These are phyloP conservation scores for Xenentodon cancila DNA, from an alignment of 2,797 vertebrate species.

Conservation along the genomic window DNA sequence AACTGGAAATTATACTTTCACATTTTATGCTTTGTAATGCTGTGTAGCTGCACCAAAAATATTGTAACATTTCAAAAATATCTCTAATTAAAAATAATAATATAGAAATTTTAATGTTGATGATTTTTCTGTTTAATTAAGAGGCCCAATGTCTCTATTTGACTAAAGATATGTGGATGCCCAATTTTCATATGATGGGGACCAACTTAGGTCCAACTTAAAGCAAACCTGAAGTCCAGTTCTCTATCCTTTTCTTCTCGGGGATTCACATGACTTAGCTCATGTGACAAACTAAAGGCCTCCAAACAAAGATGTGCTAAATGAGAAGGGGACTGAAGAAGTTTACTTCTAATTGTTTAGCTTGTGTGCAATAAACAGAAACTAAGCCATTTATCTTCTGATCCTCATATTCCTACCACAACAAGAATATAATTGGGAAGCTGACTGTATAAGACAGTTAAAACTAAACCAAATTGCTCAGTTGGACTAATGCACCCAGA, in stretches of 20 bases:
- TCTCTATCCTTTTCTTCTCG: conserved; percentile 39
- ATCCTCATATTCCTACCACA: conserved; percentile 13
- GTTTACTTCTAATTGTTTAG: conserved; percentile 17
- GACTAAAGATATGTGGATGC: conserved; percentile 48
- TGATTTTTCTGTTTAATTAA: conserved; percentile 10
- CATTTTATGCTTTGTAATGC: too few species aligned
- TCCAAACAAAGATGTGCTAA: conserved; percentile 53
- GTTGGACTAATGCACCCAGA: too few species aligned
- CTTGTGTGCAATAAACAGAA: conserved; percentile 36
- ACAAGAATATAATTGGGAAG: too few species aligned
- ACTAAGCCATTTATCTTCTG: conserved; percentile 3
- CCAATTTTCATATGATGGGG: conserved; percentile 67
- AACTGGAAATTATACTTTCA: conserved; percentile 29
- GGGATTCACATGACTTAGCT: conserved; percentile 54
- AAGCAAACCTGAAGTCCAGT: conserved; percentile 68
- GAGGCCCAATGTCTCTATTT: conserved; percentile 49
- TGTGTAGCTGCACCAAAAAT: too few species aligned
- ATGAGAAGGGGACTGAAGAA: conserved; percentile 62
- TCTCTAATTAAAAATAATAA: too few species aligned
- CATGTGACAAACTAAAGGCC: conserved; percentile 69
- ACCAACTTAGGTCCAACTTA: conserved; percentile 64
- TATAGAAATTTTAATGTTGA: too few species aligned
- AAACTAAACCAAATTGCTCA: too few species aligned
- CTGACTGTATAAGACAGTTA: too few species aligned
- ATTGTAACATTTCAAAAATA: too few species aligned